phyloP scores from a whole-genome alignment of 2,113 vertebrate genomes.

The Bubo scandiacus region DNA sequence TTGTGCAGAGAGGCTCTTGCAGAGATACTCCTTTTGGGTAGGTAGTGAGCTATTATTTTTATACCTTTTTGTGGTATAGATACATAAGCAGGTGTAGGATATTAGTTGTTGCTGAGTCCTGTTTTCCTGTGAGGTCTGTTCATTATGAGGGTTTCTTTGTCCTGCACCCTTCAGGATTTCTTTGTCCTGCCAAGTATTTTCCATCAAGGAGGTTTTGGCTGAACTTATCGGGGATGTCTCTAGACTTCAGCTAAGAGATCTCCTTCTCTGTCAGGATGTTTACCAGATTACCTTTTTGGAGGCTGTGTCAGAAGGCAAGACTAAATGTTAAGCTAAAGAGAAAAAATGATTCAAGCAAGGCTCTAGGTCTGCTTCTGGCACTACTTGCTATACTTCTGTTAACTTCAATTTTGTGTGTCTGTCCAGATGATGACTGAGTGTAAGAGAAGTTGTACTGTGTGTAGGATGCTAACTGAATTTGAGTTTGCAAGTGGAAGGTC shows the following conservation, averaged over 20 bases:
- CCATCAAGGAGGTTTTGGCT: neutral
- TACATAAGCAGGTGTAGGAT: accelerated
- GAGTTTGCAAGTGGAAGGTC: neutral
- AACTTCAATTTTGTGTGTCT: neutral
- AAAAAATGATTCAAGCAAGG: neutral
- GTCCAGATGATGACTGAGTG: neutral
- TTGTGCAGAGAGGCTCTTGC: neutral
- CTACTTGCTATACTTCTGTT: neutral
- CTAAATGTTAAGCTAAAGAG: neutral
- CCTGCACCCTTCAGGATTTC: neutral
- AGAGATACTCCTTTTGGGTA: neutral
- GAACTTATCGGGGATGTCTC: neutral
- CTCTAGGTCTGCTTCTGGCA: neutral
- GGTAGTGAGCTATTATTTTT: neutral
- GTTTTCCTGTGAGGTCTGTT: neutral
- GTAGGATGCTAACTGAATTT: neutral
- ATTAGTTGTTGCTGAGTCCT: neutral
- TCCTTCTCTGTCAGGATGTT: accelerated
- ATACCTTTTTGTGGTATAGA: neutral
- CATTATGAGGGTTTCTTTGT: neutral
- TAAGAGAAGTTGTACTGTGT: neutral
- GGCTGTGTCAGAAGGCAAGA: neutral
- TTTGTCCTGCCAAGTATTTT: neutral
- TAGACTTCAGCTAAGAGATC: neutral
- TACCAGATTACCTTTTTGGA: accelerated